phyloP scores from a whole-genome alignment of 1,140 invertebrate genomes.

The Euschistus heros region DNA sequence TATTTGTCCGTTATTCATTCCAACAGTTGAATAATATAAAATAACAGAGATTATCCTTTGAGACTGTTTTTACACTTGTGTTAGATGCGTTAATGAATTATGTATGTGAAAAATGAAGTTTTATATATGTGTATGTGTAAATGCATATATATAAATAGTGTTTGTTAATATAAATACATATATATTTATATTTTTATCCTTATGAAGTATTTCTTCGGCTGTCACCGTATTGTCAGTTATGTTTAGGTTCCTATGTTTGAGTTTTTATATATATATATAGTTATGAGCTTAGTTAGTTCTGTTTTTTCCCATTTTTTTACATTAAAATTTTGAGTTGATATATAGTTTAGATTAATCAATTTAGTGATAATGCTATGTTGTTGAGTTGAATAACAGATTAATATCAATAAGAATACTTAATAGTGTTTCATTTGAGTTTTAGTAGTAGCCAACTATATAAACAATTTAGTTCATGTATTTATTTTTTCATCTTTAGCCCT shows the following conservation, averaged over 20 bases:
- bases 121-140: conserved; percentile 6
- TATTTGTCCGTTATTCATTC: conserved; percentile 3
- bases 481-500: too few relatives aligned
- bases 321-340: background rate
- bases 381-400: conserved; percentile 7
- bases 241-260: conserved; percentile 11
- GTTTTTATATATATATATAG: conserved; percentile 10
- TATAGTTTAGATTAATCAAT: background rate
- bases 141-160: conserved; percentile 5
- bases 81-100: background rate
- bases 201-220: conserved; percentile 3
- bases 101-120: background rate
- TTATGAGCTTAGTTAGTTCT: background rate
- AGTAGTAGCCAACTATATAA: too few relatives aligned
- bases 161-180: conserved; percentile 8
- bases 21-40: conserved; percentile 3
- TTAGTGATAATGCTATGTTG: conserved; percentile 1
- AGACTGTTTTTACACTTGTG: background rate
- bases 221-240: conserved; percentile 4
- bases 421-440: too few relatives aligned
- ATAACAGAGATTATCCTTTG: background rate
- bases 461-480: too few relatives aligned
- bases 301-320: conserved; percentile 6
- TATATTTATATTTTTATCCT: conserved; percentile 5
- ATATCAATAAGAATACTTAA: background rate